Conservation (phyloP, 2,113 vertebrate genomes). For the Alexandromys fortis region DNA sequence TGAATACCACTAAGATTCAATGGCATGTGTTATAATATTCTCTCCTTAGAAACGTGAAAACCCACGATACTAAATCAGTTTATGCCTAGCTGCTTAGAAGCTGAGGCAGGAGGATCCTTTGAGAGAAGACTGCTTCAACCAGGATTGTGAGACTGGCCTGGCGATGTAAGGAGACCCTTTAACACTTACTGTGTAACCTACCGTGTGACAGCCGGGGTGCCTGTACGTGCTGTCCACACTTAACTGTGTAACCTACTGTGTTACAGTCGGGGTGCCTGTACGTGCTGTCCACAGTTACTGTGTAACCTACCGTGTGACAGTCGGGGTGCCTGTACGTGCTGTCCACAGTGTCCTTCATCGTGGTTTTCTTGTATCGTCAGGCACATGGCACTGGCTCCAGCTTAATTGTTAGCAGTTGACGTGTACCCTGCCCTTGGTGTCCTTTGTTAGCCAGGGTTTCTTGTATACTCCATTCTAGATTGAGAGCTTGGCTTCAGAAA, state of each 20-base stretch:
- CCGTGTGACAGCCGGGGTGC: neutral
- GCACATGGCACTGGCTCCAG: neutral
- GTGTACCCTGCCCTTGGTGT: neutral
- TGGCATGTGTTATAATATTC: neutral
- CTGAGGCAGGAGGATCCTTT: neutral
- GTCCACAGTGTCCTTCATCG: neutral
- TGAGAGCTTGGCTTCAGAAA: conserved; percentile 27
- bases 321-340: neutral
- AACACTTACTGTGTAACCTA: neutral
- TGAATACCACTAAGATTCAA: conserved; percentile 30
- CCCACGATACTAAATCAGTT: neutral
- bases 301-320: neutral
- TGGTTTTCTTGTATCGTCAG: neutral
- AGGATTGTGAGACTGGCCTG: neutral
- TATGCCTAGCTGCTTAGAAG: neutral
- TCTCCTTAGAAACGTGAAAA: conserved; percentile 13
- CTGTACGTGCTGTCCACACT: neutral
- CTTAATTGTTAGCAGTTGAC: neutral
- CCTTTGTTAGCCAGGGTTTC: neutral
- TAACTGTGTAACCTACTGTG: neutral
- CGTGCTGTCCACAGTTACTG: neutral
- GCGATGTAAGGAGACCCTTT: neutral
- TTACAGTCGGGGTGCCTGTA: neutral
- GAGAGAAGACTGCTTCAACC: neutral
- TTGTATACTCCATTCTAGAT: neutral